These are phyloP conservation scores for Typhlomys cinereus DNA, from an alignment of 2,113 vertebrate species.

Conservation along the genomic window DNA sequence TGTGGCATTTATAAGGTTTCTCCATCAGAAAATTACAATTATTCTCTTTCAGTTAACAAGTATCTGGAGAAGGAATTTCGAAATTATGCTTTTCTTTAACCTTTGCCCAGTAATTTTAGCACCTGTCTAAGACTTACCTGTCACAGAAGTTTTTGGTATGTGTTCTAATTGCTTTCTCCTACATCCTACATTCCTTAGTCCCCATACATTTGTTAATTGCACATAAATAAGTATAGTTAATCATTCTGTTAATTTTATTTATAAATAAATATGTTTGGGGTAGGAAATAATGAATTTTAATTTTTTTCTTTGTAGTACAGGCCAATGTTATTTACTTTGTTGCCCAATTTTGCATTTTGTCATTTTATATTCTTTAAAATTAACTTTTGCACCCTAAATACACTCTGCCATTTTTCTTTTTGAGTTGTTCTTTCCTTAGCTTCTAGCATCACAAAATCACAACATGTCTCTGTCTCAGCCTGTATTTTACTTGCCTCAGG, in stretches of 20 bases:
- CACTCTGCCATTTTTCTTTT: too few species aligned
- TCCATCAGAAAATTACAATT: background rate
- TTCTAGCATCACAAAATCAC: background rate
- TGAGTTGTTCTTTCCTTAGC: background rate
- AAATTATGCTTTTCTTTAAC: slow-evolving; percentile 13
- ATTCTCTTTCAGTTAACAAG: background rate
- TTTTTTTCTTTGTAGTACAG: slow-evolving; percentile 17
- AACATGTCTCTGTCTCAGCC: background rate
- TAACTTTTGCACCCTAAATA: background rate
- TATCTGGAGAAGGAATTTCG: background rate
- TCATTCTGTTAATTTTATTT: background rate
- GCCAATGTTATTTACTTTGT: background rate
- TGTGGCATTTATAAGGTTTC: background rate
- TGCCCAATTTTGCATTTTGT: background rate
- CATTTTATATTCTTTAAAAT: background rate
- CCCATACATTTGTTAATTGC: too few species aligned
- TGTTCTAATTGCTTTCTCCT: slow-evolving; percentile 5
- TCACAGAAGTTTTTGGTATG: background rate
- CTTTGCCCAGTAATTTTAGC: background rate
- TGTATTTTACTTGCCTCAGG: background rate
- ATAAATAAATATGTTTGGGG: slow-evolving; percentile 7
- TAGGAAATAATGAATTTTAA: too few species aligned
- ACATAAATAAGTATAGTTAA: too few species aligned
- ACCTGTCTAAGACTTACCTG: background rate
- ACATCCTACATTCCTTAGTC: background rate